Evolutionary conservation across 2,797 vertebrate species (phyloP), one percentile per base, ranked within the genome.

Genomic region (Rousettus madagascariensis): DNA sequence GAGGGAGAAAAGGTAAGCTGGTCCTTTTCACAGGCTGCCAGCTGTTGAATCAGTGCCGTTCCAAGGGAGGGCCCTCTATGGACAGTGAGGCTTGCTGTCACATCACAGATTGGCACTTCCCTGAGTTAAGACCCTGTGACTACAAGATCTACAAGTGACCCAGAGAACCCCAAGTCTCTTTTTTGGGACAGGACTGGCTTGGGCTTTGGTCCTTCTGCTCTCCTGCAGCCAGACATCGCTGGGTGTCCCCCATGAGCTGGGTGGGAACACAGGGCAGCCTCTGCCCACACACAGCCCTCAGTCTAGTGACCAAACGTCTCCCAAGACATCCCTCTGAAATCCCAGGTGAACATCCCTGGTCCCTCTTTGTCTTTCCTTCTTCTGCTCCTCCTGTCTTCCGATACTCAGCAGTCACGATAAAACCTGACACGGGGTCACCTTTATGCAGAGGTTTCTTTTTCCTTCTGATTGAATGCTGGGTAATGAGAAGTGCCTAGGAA

Each of bases 361-460:
- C 10, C 49, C n/a, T 7, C 86, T 96, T 46, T 59, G 49, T 71
- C 71, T 83, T 57, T 43, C 61, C 57, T 63, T 74, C 38, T 91
- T 51, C 84, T 16, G 2, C 59, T 82, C 63, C 55, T 49, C 66
- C 46, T 49, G 63, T 43, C 65, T 94, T 33, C 75, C 65, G 71
- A 17, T 49, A 24, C n/a, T 65, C 69, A 75, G 41, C 3, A 86
- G 69, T 74, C 80, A 53, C 6, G 55, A 55, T 0, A 13, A 72
- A 68, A 53, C 51, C 82, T 36, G 36, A 90, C 65, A 55, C 0
- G 9, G 91, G 92, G 93, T 96, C 91, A 80, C 96, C 95, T 97
- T 89, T 41, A 53, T 6, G 3, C 86, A 84, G 30, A 43, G 63
- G 53, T 7, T 84, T 83, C 53, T 78, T 84, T 77, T 77, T 55